These are phyloP conservation scores for Ectemnius lituratus DNA, from an alignment of 2,888 invertebrate species.

Conservation along the genomic window DNA sequence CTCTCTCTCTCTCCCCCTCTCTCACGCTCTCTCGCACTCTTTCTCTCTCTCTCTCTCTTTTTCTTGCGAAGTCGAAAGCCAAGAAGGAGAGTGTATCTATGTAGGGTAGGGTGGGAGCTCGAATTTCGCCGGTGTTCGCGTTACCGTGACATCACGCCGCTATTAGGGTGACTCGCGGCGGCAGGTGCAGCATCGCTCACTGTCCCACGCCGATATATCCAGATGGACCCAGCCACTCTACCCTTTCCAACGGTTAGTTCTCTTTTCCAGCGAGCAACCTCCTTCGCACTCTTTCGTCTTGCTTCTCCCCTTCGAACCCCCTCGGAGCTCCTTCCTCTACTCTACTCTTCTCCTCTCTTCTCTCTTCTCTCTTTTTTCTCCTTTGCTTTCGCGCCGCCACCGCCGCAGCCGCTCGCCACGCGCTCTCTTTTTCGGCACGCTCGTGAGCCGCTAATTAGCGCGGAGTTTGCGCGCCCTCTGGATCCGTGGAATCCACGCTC, in stretches of 20 bases:
- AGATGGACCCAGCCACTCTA: conserved; percentile 53
- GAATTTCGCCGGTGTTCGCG: too few relatives aligned
- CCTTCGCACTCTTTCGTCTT: conserved; percentile 1
- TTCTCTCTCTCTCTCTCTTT: too few relatives aligned
- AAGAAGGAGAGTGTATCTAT: too few relatives aligned
- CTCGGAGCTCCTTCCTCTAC: neutral
- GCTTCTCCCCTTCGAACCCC: neutral
- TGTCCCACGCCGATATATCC: conserved; percentile 73
- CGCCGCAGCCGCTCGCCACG: conserved; percentile 31
- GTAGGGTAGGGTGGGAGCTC: too few relatives aligned
- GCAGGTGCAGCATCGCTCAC: conserved; percentile 77
- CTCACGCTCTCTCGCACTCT: too few relatives aligned
- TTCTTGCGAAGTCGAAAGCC: too few relatives aligned
- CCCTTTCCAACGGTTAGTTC: conserved; percentile 28
- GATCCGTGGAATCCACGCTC: conserved; percentile 68
- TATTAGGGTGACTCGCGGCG: conserved; percentile 73
- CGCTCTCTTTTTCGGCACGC: conserved; percentile 61
- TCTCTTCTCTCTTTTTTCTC: neutral
- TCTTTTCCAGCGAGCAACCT: conserved; percentile 9
- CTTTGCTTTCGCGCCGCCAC: neutral
- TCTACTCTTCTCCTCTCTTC: too few relatives aligned
- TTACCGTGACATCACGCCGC: conserved; percentile 69
- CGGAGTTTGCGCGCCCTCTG: conserved; percentile 67
- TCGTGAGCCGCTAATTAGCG: conserved; percentile 74
- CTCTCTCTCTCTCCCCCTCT: too few relatives aligned